Evolutionary conservation across 2,113 vertebrate genomes (phyloP).

Genomic region (Harpagus bidentatus): DNA sequence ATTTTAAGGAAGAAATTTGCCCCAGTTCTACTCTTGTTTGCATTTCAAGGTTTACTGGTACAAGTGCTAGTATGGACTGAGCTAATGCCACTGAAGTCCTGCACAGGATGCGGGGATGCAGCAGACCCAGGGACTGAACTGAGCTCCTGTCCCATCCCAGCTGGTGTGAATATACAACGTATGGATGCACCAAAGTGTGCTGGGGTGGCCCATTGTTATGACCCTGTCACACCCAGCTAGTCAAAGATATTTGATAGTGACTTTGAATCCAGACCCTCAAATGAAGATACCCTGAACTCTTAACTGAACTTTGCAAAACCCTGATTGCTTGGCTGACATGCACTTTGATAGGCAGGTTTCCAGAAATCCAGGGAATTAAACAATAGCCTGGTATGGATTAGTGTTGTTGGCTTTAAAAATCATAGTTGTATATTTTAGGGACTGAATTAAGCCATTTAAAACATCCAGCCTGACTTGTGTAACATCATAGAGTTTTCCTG

Average conservation of each 20-base stretch:
- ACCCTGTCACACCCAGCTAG: neutral
- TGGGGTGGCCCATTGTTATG: neutral
- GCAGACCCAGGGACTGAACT: neutral
- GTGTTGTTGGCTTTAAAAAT: neutral
- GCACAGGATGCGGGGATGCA: neutral
- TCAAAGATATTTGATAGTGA: neutral
- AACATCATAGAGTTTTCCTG: neutral
- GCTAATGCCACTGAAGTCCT: neutral
- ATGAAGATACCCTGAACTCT: neutral
- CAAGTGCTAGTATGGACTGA: neutral
- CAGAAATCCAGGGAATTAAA: neutral
- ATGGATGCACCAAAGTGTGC: neutral
- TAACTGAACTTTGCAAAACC: neutral
- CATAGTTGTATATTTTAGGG: neutral
- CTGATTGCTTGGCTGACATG: neutral
- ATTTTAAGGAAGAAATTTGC: neutral
- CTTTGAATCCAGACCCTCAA: neutral
- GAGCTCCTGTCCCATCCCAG: neutral
- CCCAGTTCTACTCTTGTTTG: neutral
- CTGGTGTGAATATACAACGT: rapidly evolving
- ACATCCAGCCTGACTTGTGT: neutral
- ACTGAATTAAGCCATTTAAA: neutral
- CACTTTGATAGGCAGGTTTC: neutral
- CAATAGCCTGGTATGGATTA: neutral
- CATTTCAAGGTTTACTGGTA: neutral